These are phyloP conservation scores for Tenualosa ilisha DNA, from an alignment of 2,797 vertebrate species.

Conservation along the genomic window DNA sequence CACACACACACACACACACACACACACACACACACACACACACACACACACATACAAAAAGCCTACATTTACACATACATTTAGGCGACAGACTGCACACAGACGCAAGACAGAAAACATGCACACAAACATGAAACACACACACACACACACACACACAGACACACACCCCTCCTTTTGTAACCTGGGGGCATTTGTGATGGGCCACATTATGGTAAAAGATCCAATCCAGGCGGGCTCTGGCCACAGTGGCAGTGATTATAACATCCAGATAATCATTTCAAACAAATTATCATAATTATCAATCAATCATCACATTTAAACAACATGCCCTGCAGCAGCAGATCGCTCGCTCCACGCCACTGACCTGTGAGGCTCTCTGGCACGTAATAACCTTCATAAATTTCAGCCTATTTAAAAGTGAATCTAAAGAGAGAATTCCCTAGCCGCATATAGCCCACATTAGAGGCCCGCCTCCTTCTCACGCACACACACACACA, in stretches of 20 bases:
- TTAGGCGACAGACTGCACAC: neutral
- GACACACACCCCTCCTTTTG: constrained; percentile 47
- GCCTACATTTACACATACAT: constrained; percentile 1
- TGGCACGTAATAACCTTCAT: constrained; percentile 77
- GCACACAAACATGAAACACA: neutral
- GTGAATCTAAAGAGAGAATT: constrained; percentile 70
- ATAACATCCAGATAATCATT: constrained; percentile 94
- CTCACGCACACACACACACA: neutral
- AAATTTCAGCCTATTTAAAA: constrained; percentile 82
- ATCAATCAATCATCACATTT: constrained; percentile 89
- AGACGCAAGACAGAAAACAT: too few species aligned
- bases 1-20: neutral
- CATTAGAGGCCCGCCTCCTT: constrained; percentile 32
- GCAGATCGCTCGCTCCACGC: constrained; percentile 70
- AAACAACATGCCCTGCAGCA: constrained; percentile 74
- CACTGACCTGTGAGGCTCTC: constrained; percentile 85
- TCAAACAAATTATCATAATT: constrained; percentile 96
- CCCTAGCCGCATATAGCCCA: constrained; percentile 60
- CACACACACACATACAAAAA: neutral
- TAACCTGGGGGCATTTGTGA: constrained; percentile 79
- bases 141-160: constrained; percentile 24
- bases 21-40: neutral
- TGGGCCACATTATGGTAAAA: constrained; percentile 73
- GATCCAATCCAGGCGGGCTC: constrained; percentile 66
- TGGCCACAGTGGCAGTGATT: constrained; percentile 71